Base-by-base conservation (phyloP, 2,888 invertebrate genomes). In the Axea sp. region DNA sequence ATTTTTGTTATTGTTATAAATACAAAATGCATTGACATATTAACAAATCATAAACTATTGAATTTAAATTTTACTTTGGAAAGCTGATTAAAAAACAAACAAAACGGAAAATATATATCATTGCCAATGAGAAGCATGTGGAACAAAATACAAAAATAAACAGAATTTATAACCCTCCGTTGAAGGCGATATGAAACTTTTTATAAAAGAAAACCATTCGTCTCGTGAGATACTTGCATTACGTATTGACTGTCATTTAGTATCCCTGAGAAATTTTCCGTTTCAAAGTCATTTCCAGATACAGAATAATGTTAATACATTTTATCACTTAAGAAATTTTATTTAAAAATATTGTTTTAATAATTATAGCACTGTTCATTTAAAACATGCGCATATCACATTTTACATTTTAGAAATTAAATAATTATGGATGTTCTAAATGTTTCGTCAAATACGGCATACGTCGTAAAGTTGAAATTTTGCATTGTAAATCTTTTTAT, bases 81-180 rank as follows among this genome's bases (percentile, higher is more conserved):
- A 28, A 53, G 30, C 30, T 53, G 37, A 37, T 39, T 39, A 37
- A 53, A 7, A 39, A 11, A 1, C 30, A 11, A 53, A 37, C 28
- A 17, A 28, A 53, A 53, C 30, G 15, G 53, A 15, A 53, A 39
- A 53, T 39, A 53, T 28, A 28, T 28, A 39, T 39, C 39, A 5
- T 19, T 14, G 5, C 28, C 30, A 19, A 31, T 37, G 26, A 31
- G 15, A 7, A 39, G 11, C 28, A 12, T 35, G 9, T 8, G 7
- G 6, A 57, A 57, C 7, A 31, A 24, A 57, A 33, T 43, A 57
- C 33, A 57, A 43, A 57, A 57, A 57, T 43, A 33, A 37, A 53
- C 37, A 53, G 31, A 43, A 41, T 30, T 41, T 55, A 39, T 53
- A 39, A 22, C 55, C 41, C 12, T n/a, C 19, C 55, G 26, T 15